These are phyloP conservation scores for Tillus elongatus DNA, from an alignment of 2,888 invertebrate species.

Conservation along the genomic window DNA sequence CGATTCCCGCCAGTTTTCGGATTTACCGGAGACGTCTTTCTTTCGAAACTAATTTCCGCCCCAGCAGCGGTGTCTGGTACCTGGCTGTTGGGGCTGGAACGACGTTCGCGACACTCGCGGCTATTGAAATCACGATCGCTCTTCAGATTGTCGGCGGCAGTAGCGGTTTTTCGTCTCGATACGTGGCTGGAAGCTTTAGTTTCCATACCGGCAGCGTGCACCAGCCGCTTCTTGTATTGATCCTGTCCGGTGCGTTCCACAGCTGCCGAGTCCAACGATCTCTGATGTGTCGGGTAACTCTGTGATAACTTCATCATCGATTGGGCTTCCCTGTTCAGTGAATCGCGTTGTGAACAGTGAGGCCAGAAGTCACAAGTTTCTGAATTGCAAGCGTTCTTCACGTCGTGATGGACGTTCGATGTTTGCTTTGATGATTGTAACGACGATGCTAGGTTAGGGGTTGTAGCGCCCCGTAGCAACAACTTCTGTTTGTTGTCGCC, in stretches of 20 bases:
- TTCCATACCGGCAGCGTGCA: constrained; percentile 18
- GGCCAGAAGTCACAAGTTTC: constrained; percentile 58
- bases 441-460: constrained; percentile 37
- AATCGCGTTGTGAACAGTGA: constrained; percentile 46
- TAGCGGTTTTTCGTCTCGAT: constrained; percentile 7
- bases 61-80: constrained; percentile 10
- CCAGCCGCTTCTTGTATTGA: constrained; percentile 21
- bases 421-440: constrained; percentile 16
- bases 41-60: constrained; percentile 15
- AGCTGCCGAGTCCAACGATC: constrained; percentile 35
- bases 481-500: constrained; percentile 38
- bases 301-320: constrained; percentile 45
- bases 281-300: constrained; percentile 47
- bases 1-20: constrained; percentile 20
- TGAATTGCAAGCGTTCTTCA: constrained; percentile 43
- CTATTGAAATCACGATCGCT: neutral
- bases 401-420: constrained; percentile 23
- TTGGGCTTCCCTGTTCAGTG: constrained; percentile 28
- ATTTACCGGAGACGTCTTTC: constrained; percentile 26
- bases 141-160: constrained; percentile 18
- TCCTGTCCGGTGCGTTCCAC: constrained; percentile 17
- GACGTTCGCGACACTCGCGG: constrained; percentile 6
- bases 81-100: constrained; percentile 10
- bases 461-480: constrained; percentile 44
- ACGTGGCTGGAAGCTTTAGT: constrained; percentile 13